Conservation (phyloP, 2,888 invertebrate genomes). For the Octonoba sinensis region DNA sequence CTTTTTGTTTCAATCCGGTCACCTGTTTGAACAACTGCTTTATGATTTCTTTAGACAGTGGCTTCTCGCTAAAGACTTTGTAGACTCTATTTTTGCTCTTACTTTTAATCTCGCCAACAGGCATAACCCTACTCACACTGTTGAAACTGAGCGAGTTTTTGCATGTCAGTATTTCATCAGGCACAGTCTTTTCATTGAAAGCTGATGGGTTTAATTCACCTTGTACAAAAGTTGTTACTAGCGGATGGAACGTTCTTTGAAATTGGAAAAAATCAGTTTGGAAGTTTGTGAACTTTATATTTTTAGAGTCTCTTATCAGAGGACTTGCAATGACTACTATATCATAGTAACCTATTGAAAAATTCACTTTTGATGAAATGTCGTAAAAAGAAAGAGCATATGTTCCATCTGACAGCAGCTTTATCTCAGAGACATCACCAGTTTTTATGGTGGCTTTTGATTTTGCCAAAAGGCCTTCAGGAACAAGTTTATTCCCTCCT, state of each 20-base stretch:
- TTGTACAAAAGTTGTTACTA: conserved; percentile 75
- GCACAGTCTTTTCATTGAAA: conserved; percentile 68
- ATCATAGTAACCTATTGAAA: conserved; percentile 72
- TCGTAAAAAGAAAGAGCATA: conserved; percentile 27
- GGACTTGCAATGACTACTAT: conserved; percentile 77
- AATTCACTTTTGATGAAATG: conserved; percentile 21
- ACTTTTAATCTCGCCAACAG: conserved; percentile 15
- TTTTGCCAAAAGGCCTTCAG: conserved; percentile 70
- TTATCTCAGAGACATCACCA: conserved; percentile 63
- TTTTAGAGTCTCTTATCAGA: conserved; percentile 72
- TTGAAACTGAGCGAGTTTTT: conserved; percentile 73
- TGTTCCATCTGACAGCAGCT: conserved; percentile 18
- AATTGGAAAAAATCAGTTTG: conserved; percentile 69
- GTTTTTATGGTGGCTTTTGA: conserved; percentile 71
- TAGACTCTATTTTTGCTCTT: conserved; percentile 72
- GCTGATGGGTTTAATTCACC: conserved; percentile 73
- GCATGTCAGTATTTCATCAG: conserved; percentile 73
- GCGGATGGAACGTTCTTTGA: conserved; percentile 74
- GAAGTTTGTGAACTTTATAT: conserved; percentile 74
- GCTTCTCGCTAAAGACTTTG: conserved; percentile 76
- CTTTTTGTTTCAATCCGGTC: conserved; percentile 69
- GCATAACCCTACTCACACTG: conserved; percentile 69
- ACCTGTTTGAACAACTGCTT: conserved; percentile 73
- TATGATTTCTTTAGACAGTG: conserved; percentile 72
- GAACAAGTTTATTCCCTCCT: conserved; percentile 76